Percentiles rank a stretch among this genome's conserved stretches.
Evolutionary conservation across 2,113 vertebrate genomes (phyloP).

Genomic region (Hippocampus abdominalis): DNA sequence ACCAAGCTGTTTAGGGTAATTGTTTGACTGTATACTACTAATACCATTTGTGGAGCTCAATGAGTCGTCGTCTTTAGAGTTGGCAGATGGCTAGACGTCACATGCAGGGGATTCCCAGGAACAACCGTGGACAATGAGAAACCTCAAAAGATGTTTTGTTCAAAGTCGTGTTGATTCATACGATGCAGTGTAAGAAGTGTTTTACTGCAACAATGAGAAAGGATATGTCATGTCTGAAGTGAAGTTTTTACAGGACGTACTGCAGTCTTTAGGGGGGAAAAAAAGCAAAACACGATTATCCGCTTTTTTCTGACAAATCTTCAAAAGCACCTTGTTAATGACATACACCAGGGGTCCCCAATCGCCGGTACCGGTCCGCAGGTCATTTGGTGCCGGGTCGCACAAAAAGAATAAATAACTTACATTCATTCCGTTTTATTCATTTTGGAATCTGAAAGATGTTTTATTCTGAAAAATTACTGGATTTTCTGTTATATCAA

Average conservation of each 20-base stretch:
- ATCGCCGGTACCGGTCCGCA: too few relatives aligned
- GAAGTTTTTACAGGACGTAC: neutral
- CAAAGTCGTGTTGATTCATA: neutral
- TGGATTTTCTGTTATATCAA: too few relatives aligned
- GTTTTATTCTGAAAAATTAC: too few relatives aligned
- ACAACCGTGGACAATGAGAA: conserved; percentile 37
- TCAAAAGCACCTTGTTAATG: neutral
- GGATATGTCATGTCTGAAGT: neutral
- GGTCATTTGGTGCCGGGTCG: too few relatives aligned
- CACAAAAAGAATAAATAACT: too few relatives aligned
- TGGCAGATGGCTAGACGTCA: conserved; percentile 71
- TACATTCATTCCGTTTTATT: too few relatives aligned
- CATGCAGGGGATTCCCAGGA: conserved; percentile 47
- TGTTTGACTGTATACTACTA: conserved; percentile 66
- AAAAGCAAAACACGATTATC: neutral
- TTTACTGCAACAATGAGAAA: neutral
- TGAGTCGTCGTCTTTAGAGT: conserved; percentile 61
- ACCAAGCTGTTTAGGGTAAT: conserved; percentile 79
- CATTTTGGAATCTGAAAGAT: too few relatives aligned
- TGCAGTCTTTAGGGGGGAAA: neutral
- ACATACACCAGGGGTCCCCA: neutral
- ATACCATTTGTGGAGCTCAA: conserved; percentile 54
- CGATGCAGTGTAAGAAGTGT: neutral
- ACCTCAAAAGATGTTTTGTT: conserved; percentile 31
- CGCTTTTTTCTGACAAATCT: neutral